These are phyloP conservation scores for Mystacornis crossleyi DNA, from an alignment of 2,113 vertebrate genomes.

Conservation along the genomic window DNA sequence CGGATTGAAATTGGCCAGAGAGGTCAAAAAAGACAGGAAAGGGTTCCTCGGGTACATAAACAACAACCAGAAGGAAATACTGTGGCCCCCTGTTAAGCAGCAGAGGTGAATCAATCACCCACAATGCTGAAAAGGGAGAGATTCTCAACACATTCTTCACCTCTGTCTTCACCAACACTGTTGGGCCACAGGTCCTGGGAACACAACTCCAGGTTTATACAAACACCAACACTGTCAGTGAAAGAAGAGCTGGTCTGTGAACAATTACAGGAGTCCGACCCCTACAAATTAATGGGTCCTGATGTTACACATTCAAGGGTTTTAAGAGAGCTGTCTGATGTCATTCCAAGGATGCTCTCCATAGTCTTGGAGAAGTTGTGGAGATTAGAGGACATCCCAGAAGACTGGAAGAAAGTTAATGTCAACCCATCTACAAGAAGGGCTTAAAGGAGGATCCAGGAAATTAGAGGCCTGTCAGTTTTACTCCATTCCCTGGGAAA, in stretches of 20 bases:
- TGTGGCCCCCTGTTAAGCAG: background rate
- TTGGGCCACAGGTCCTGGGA: background rate
- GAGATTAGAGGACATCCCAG: fast-evolving
- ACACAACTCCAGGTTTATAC: background rate
- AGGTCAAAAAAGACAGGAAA: background rate
- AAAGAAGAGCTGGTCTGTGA: background rate
- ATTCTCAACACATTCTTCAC: background rate
- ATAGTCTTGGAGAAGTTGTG: background rate
- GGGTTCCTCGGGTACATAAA: fast-evolving
- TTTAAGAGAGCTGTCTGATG: background rate
- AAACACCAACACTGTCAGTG: background rate
- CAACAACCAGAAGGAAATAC: background rate
- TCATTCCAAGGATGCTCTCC: background rate
- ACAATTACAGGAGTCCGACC: background rate
- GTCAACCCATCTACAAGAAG: background rate
- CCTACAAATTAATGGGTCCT: background rate
- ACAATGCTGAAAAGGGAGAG: background rate
- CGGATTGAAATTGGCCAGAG: background rate
- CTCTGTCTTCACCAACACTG: background rate
- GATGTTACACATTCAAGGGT: background rate
- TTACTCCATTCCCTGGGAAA: background rate
- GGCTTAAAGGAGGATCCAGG: background rate
- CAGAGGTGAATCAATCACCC: background rate
- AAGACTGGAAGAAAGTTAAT: background rate
- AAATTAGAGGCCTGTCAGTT: background rate